Base-by-base conservation (phyloP, 2,888 invertebrate species). In the Apantesis nais region DNA sequence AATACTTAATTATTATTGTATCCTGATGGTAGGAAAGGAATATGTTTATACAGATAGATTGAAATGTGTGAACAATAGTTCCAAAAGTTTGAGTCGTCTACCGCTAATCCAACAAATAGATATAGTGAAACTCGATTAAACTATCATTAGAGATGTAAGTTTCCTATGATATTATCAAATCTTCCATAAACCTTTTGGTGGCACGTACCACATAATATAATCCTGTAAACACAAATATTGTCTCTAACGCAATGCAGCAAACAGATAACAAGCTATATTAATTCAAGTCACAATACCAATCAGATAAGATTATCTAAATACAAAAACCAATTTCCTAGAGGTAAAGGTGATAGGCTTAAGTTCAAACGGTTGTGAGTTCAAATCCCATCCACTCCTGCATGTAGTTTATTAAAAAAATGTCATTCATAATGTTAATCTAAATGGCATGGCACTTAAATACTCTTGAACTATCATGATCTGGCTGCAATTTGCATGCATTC, bases 171-270 rank as follows among this genome's bases (percentile, higher is more conserved):
- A 5, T 25, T 14, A 29, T 29, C 14, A 63, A 63, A 14, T 44
- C 63, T 63, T 63, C 29, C 44, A 44, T 63, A 63, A 63, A 63
- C 29, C 37, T 29, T 29, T 44, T 63, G 22, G 63, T 63, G 63
- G 63, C 63, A 63, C 63, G 58, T 63, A 31, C 44, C 19, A 29
- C 19, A 7, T 8, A 9, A 29, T 19, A 8, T 4, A 29, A 19
- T 29, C 29, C 44, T 41, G 63, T 25, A 44, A 63, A 41, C n/a
- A 62, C 41, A 44, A 4, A 44, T 29, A 31, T 29, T 31, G 44
- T 63, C 44, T 29, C 22, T 63, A 63, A 63, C 25, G 19, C 44
- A 25, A 63, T 44, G 63, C 44, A 14, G 25, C 44, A 31, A 41
- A 31, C 29, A 44, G 2, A 22, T 39, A 9, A n/a, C 2, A 55